Evolutionary conservation across 2,797 vertebrate species (phyloP).

Genomic region (Pseudocheirus occidentalis): DNA sequence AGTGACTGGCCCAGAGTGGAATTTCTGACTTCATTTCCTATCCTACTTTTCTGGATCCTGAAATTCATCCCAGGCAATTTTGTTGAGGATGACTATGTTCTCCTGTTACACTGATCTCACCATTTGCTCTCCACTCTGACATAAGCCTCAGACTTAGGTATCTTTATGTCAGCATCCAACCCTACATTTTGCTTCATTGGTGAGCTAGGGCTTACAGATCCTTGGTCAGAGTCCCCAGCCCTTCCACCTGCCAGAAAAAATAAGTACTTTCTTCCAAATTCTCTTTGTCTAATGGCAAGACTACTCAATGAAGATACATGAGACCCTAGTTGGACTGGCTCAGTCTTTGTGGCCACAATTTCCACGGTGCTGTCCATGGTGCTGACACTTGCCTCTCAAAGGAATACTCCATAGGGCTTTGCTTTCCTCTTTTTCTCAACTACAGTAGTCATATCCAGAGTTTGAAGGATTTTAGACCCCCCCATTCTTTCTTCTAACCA

Average conservation of each 20-base stretch:
- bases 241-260: not conserved
- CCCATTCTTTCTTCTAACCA: not conserved
- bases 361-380: not conserved
- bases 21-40: not conserved
- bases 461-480: not conserved
- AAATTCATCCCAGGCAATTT: not conserved
- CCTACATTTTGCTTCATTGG: not conserved
- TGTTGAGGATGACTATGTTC: not conserved
- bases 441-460: constrained; percentile 5
- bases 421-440: not conserved
- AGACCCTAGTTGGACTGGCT: not conserved
- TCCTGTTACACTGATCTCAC: not conserved
- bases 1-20: not conserved
- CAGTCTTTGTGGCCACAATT: not conserved
- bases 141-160: not conserved
- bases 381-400: not conserved
- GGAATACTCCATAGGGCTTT: not conserved
- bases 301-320: not conserved
- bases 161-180: not conserved
- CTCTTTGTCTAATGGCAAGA: not conserved
- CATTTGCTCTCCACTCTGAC: not conserved
- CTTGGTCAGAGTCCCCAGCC: not conserved
- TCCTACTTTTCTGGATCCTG: not conserved
- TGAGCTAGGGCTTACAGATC: not conserved
- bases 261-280: not conserved